Percentiles rank a stretch among this genome's conserved stretches.
phyloP scores from a whole-genome alignment of 2,113 vertebrate genomes.

The Esox niger region DNA sequence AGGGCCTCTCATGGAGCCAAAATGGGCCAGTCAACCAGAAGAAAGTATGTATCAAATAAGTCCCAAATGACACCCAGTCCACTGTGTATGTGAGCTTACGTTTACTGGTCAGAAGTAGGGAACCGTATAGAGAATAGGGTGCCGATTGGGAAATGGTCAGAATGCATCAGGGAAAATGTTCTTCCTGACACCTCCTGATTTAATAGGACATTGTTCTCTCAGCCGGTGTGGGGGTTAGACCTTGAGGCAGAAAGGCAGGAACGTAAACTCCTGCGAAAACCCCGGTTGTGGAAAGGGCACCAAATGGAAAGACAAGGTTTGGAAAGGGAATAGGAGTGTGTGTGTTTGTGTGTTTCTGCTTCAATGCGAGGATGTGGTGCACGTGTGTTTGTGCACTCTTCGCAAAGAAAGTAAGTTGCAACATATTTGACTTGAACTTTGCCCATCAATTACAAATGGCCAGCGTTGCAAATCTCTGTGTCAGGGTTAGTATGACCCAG shows the following conservation, averaged over 20 bases:
- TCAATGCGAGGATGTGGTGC: slow-evolving; percentile 15
- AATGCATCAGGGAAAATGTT: slow-evolving; percentile 61
- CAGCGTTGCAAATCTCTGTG: slow-evolving; percentile 26
- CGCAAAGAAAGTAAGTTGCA: slow-evolving; percentile 16
- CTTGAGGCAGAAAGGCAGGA: slow-evolving; percentile 56
- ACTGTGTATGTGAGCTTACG: no score
- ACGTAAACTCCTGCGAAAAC: slow-evolving; percentile 43
- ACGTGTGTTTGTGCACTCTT: slow-evolving; percentile 10
- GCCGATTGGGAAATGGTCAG: neutral
- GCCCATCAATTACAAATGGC: slow-evolving; percentile 32
- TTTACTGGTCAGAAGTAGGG: no score
- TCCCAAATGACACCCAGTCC: no score
- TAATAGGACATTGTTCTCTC: slow-evolving; percentile 74
- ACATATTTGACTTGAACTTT: slow-evolving; percentile 20
- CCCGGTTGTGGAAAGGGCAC: slow-evolving; percentile 60
- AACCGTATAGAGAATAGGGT: no score
- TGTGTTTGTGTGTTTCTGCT: slow-evolving; percentile 20
- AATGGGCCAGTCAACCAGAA: neutral
- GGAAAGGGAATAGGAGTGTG: slow-evolving; percentile 12
- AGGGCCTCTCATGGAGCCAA: slow-evolving; percentile 16
- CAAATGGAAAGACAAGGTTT: slow-evolving; percentile 42
- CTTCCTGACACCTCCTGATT: slow-evolving; percentile 66
- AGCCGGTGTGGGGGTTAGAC: slow-evolving; percentile 13
- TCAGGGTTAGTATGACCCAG: neutral
- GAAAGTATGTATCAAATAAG: slow-evolving; percentile 49